Conservation (phyloP, 2,888 invertebrate species). For the Macrophya alboannulata region DNA sequence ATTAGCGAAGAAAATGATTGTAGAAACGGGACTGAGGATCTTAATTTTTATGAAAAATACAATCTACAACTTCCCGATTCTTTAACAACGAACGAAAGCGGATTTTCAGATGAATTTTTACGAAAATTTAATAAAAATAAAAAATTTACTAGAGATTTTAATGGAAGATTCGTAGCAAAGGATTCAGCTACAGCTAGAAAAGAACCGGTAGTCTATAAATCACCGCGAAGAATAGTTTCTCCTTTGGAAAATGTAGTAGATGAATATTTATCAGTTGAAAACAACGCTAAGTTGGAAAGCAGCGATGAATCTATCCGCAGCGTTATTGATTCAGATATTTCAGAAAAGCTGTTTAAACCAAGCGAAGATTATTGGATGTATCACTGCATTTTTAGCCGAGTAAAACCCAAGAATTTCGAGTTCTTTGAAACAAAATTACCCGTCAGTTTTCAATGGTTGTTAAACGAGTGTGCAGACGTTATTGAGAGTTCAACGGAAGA, state of each 20-base stretch:
- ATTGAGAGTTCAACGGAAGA: conserved; percentile 74
- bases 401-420: conserved; percentile 71
- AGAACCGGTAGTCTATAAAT: neutral
- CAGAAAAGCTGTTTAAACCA: conserved; percentile 69
- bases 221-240: neutral
- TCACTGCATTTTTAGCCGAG: conserved; percentile 72
- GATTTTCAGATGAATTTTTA: neutral
- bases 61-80: conserved; percentile 59
- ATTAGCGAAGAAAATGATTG: conserved; percentile 24
- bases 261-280: conserved; percentile 6
- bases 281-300: conserved; percentile 20
- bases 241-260: neutral
- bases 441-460: conserved; percentile 76
- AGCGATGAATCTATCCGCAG: neutral
- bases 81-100: neutral
- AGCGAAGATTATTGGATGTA: conserved; percentile 77
- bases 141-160: conserved; percentile 54
- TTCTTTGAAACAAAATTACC: conserved; percentile 74
- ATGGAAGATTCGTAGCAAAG: conserved; percentile 61
- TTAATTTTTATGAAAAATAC: conserved; percentile 62
- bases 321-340: conserved; percentile 7
- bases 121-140: conserved; percentile 58
- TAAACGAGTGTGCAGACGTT: conserved; percentile 75
- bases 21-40: conserved; percentile 33
- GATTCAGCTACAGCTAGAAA: neutral